Evolutionary conservation across 2,797 vertebrate species (phyloP).

Genomic region (Myiotriccus ornatus): DNA sequence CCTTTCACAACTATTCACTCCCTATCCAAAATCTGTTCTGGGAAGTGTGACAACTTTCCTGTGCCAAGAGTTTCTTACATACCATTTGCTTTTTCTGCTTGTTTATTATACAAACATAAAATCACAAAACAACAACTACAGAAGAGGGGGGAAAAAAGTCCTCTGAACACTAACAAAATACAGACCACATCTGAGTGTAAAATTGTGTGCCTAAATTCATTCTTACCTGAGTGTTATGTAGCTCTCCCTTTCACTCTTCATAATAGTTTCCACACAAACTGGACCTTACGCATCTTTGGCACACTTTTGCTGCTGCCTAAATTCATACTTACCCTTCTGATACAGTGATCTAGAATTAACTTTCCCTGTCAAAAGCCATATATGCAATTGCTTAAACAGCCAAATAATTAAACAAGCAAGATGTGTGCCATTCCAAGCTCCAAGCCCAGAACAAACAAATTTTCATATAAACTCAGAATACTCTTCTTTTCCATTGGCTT

Average conservation of each 20-base stretch:
- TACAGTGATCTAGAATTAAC: background rate
- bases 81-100: background rate
- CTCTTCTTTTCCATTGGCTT: background rate
- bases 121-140: background rate
- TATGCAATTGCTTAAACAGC: background rate
- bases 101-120: background rate
- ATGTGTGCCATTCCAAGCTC: background rate
- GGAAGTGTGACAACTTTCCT: background rate
- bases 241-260: background rate
- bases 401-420: background rate
- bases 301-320: background rate
- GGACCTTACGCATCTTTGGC: background rate
- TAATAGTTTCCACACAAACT: background rate
- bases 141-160: background rate
- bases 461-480: background rate
- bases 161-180: background rate
- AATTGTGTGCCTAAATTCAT: background rate
- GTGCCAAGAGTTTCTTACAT: background rate
- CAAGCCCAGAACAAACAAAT: background rate
- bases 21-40: background rate
- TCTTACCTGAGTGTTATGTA: background rate
- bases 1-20: background rate
- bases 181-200: background rate
- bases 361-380: background rate
- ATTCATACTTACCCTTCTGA: background rate